These are phyloP conservation scores for Dryadula phaetusa DNA, from an alignment of 2,888 invertebrate species.

Conservation along the genomic window DNA sequence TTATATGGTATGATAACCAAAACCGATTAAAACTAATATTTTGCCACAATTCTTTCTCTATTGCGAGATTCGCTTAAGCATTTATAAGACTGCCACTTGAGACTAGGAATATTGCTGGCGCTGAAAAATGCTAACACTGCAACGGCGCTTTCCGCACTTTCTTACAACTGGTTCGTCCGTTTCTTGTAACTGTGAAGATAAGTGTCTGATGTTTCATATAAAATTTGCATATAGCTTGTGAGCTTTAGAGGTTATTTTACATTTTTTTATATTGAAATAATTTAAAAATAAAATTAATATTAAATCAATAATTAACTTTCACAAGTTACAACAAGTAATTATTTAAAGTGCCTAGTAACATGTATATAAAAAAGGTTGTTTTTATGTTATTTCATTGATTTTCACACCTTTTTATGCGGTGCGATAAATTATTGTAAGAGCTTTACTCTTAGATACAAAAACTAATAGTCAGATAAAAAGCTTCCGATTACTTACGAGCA, in stretches of 20 bases:
- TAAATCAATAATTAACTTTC: background rate
- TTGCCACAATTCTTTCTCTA: constrained; percentile 5
- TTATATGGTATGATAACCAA: background rate
- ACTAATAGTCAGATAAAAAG: constrained; percentile 31
- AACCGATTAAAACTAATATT: constrained; percentile 3
- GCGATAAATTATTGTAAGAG: background rate
- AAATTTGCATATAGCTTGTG: constrained; percentile 6
- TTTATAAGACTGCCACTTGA: constrained; percentile 19
- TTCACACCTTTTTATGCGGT: background rate
- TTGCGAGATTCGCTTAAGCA: constrained; percentile 8
- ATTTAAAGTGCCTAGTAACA: background rate
- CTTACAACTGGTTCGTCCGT: constrained; percentile 12
- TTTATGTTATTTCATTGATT: background rate
- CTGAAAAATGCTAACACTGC: constrained; percentile 28
- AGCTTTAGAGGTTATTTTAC: no score
- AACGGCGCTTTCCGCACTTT: constrained; percentile 6
- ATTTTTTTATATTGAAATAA: no score
- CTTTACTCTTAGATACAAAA: background rate
- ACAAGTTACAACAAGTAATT: background rate
- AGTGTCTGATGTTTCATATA: constrained; percentile 6
- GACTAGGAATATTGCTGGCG: constrained; percentile 19
- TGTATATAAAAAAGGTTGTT: background rate
- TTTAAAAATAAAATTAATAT: no score
- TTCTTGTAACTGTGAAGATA: constrained; percentile 2
- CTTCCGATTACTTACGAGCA: constrained; percentile 64